Percentiles rank a stretch among this genome's conserved stretches.
Conservation (phyloP, 1,140 invertebrate genomes). For the Meloidogyne hapla region DNA sequence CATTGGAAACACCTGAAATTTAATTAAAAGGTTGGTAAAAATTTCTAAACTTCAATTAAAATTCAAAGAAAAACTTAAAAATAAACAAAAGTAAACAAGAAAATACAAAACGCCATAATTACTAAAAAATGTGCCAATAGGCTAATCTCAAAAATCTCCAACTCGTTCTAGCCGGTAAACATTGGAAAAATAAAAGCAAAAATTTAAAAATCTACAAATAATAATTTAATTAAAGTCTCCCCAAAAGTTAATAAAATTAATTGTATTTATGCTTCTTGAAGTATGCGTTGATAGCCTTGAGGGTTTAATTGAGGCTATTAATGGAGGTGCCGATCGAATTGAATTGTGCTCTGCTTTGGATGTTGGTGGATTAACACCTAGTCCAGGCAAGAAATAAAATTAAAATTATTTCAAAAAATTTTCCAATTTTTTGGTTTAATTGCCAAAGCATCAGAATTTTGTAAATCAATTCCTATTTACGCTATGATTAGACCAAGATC, state of each 20-base stretch:
- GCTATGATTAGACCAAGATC: constrained; percentile 28
- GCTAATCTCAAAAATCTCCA: too few species aligned
- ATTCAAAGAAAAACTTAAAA: not conserved
- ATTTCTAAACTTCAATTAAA: not conserved
- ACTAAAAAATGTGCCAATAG: too few species aligned
- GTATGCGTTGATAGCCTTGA: constrained; percentile 33
- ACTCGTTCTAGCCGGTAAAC: too few species aligned
- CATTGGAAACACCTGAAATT: not conserved
- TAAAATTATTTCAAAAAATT: not conserved
- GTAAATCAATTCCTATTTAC: constrained; percentile 19
- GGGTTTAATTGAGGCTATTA: constrained; percentile 26
- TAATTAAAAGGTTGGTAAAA: not conserved
- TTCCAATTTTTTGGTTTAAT: constrained; percentile 17
- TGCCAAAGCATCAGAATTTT: constrained; percentile 1
- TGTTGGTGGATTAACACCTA: constrained; percentile 31
- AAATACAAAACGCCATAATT: not conserved
- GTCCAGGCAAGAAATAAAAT: constrained; percentile 17
- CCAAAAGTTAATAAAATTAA: not conserved
- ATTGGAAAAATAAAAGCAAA: too few species aligned
- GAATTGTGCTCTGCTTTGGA: constrained; percentile 36
- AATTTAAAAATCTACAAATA: too few species aligned
- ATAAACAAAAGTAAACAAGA: not conserved
- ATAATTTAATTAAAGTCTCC: too few species aligned
- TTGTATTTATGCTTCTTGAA: constrained; percentile 23
- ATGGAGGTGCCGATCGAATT: constrained; percentile 35